Percentiles rank a stretch among this genome's conserved stretches.
phyloP scores from a whole-genome alignment of 2,113 vertebrate genomes.

The Myrmophylax atrothorax region DNA sequence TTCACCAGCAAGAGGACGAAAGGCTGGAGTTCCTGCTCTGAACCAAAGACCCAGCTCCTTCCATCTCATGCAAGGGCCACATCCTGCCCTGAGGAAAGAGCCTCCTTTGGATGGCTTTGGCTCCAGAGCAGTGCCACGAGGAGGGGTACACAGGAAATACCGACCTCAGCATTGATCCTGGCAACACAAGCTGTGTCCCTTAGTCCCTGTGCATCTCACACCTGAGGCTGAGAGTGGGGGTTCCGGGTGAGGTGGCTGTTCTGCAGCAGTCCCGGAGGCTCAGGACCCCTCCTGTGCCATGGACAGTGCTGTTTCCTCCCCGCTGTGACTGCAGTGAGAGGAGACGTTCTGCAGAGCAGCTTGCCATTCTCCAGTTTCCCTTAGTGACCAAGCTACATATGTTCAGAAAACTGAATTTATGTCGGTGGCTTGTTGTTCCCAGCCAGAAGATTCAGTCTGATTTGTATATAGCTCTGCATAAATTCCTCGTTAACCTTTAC shows the following conservation, averaged over 20 bases:
- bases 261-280: background rate
- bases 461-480: conserved; percentile 56
- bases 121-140: no score
- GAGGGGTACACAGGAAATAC: rapidly evolving
- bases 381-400: conserved; percentile 67
- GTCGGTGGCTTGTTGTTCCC: conserved; percentile 39
- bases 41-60: background rate
- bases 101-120: background rate
- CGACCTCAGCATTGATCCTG: background rate
- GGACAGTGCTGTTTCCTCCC: background rate
- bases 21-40: background rate
- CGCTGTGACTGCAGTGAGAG: rapidly evolving
- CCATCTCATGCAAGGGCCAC: rapidly evolving
- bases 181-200: background rate
- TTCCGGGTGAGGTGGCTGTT: background rate
- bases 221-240: rapidly evolving
- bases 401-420: conserved; percentile 69
- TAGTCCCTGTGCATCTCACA: background rate
- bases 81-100: background rate
- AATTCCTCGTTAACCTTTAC: conserved; percentile 69
- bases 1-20: background rate
- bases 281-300: background rate
- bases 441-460: conserved; percentile 57
- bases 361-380: conserved; percentile 59
- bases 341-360: conserved; percentile 37